Evolutionary conservation across 2,113 vertebrate genomes (phyloP).

Genomic region (Pomatorhinus ruficollis): DNA sequence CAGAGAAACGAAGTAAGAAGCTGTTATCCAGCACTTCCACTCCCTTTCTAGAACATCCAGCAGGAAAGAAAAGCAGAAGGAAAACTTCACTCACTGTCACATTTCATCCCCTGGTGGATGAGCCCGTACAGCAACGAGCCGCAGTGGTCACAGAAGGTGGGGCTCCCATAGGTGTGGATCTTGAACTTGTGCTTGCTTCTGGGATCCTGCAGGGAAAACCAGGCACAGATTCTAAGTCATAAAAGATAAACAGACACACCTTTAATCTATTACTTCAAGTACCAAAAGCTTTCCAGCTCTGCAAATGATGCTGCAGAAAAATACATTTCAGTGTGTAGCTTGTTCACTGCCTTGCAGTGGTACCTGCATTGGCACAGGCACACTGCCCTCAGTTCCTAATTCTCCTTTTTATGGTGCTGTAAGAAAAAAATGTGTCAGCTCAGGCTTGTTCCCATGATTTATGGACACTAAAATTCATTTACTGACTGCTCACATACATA

Average conservation of each 20-base stretch:
- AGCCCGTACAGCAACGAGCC: conserved; percentile 95
- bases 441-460: neutral
- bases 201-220: conserved; percentile 82
- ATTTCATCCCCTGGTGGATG: conserved; percentile 98
- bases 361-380: neutral
- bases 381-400: accelerated
- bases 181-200: conserved; percentile 99
- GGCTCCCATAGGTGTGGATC: conserved; percentile 95
- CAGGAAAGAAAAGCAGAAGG: neutral
- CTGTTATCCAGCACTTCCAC: neutral
- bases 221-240: neutral
- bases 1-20: neutral
- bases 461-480: neutral
- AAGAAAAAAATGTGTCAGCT: neutral
- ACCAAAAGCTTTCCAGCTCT: neutral
- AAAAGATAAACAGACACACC: accelerated
- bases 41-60: neutral
- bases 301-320: neutral
- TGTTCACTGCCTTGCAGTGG: accelerated
- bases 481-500: neutral
- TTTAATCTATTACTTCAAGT: neutral
- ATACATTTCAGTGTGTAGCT: accelerated
- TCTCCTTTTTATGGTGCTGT: neutral
- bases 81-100: conserved; percentile 89
- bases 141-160: conserved; percentile 97